Evolutionary conservation across 2,113 vertebrate genomes (phyloP).

Genomic region (Pseudopodoces humilis): DNA sequence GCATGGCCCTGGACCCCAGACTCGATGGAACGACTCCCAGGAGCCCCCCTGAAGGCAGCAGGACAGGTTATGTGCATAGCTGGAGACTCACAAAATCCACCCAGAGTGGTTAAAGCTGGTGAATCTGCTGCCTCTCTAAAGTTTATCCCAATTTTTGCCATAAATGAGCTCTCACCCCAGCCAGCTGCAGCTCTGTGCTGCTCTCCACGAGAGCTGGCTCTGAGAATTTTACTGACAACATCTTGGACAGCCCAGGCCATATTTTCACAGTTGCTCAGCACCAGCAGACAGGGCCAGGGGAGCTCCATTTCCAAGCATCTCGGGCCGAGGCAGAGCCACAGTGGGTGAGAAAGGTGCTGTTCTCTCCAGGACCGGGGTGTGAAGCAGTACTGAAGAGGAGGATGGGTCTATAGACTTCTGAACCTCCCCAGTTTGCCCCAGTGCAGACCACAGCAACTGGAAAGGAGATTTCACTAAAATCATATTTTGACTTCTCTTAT

Average conservation of each 20-base stretch:
- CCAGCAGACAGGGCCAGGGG: neutral
- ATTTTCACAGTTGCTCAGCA: constrained; percentile 19
- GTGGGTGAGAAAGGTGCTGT: neutral
- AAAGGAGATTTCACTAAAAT: neutral
- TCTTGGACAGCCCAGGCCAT: neutral
- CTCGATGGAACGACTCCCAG: rapidly evolving
- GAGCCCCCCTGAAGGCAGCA: neutral
- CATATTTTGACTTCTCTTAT: neutral
- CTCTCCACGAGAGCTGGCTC: neutral
- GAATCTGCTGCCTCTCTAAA: neutral
- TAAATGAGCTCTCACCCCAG: neutral
- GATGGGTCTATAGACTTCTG: neutral
- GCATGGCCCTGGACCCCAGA: neutral
- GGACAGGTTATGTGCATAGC: neutral
- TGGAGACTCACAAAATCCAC: neutral
- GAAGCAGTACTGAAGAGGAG: neutral
- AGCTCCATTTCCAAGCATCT: neutral
- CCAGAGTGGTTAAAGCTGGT: neutral
- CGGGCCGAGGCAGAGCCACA: neutral
- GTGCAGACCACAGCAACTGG: neutral
- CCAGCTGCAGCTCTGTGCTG: neutral
- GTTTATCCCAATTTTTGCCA: neutral
- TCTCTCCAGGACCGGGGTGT: rapidly evolving
- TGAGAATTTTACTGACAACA: neutral
- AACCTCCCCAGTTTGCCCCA: neutral